Percentiles rank a stretch among this genome's conserved stretches.
Evolutionary conservation across 2,888 invertebrate genomes (phyloP).

Genomic region (Epinotia brunnichana): DNA sequence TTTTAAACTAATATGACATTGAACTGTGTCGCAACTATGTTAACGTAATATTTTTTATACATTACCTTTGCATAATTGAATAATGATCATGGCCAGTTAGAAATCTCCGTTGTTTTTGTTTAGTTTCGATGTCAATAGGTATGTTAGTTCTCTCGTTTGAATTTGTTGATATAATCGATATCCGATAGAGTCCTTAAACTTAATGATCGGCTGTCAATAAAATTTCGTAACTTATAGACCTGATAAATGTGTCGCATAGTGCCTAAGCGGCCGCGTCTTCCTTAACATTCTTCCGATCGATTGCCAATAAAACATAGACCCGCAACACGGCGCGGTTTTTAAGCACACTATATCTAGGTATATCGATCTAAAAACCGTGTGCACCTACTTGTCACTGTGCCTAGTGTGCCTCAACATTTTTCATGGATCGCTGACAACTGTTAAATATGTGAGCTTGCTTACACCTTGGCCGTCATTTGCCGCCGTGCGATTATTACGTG

Average conservation of each 20-base stretch:
- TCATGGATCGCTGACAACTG: background rate
- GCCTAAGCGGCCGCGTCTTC: background rate
- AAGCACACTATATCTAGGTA: too few relatives aligned
- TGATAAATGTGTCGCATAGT: background rate
- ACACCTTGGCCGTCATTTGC: slow-evolving; percentile 45
- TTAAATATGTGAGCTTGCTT: background rate
- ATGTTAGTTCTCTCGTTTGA: background rate
- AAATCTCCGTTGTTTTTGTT: slow-evolving; percentile 60
- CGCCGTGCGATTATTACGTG: slow-evolving; percentile 48
- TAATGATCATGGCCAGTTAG: slow-evolving; percentile 64
- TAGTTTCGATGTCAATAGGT: slow-evolving; percentile 40
- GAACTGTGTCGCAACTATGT: slow-evolving; percentile 55
- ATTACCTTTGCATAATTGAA: slow-evolving; percentile 67
- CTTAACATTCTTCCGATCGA: background rate
- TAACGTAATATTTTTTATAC: slow-evolving; percentile 57
- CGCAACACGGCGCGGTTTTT: too few relatives aligned
- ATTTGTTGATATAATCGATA: slow-evolving; percentile 14
- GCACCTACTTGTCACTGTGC: too few relatives aligned
- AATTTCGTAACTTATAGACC: slow-evolving; percentile 4
- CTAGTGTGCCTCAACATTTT: background rate
- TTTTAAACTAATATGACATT: slow-evolving; percentile 53
- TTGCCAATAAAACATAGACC: too few relatives aligned
- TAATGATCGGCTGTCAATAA: slow-evolving; percentile 15
- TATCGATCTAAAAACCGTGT: too few relatives aligned
- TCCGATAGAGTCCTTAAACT: slow-evolving; percentile 16